A percentile compares a stretch with the other conserved stretches of the same genome.
Evolutionary conservation across 2,113 vertebrate species (phyloP).

Genomic region (Rattus rattus): DNA sequence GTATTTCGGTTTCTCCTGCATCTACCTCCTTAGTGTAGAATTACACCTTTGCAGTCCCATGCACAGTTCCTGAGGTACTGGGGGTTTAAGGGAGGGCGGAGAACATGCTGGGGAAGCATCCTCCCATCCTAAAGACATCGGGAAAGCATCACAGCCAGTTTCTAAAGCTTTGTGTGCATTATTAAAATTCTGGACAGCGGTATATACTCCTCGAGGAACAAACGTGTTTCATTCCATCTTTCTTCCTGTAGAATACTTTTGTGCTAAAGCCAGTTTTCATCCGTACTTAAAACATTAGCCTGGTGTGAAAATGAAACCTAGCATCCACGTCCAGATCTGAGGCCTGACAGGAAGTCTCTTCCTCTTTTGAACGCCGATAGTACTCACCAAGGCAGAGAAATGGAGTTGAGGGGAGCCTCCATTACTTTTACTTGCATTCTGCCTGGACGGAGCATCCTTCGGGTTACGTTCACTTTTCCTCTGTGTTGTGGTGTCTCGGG

Average conservation of each 20-base stretch:
- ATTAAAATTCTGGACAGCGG: neutral
- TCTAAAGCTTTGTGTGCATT: neutral
- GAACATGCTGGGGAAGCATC: too few species aligned
- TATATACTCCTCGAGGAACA: neutral
- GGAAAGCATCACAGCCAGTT: neutral
- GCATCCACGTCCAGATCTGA: neutral
- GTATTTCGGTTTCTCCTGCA: too few species aligned
- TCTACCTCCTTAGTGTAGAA: too few species aligned
- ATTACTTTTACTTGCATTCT: neutral
- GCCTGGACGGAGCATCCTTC: neutral
- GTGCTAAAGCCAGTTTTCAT: neutral
- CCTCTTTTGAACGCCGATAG: neutral
- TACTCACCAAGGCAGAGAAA: neutral
- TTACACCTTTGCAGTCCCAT: neutral
- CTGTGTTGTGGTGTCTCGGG: neutral
- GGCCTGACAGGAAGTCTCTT: neutral
- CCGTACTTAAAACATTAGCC: neutral
- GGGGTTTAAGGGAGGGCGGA: neutral
- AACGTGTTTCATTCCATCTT: neutral
- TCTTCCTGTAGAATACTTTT: neutral
- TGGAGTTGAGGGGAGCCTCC: neutral
- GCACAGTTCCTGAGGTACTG: neutral
- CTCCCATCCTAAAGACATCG: neutral
- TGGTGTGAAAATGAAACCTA: neutral
- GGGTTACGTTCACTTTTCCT: neutral